Base-by-base conservation (phyloP, 2,797 vertebrate species). In the Gastrophryne carolinensis region DNA sequence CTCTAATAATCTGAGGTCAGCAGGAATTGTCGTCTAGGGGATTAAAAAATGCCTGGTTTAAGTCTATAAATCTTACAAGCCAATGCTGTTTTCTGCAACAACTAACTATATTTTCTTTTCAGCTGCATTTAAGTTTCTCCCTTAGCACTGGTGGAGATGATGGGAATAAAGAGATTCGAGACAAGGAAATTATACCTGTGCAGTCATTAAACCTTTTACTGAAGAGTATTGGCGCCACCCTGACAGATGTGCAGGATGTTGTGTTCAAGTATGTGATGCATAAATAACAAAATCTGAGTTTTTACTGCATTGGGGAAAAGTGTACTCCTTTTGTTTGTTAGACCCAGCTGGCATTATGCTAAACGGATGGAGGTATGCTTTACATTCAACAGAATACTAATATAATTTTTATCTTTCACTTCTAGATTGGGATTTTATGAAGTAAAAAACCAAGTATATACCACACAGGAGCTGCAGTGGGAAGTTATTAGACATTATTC, bases 61-160 rank as follows among this genome's bases (percentile, higher is more conserved):
- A n/a, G n/a, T n/a, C n/a, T n/a, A n/a, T n/a, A 32, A 6, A 13
- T 30, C 1, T 3, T 30, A 32, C 27, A 50, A 7, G 47, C 9
- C 19, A 50, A 19, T 19, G 19, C 19, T 29, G 19, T 10, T 1
- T 63, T 1, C 12, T 65, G 12, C 49, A 30, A 21, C 27, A 9
- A 1, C 3, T 11, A 8, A 0, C 29, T 4, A 17, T 17, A 1
- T 39, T n/a, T 62, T 34, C 4, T 73, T 78, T 81, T 37, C 80
- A 99, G 97, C 88, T 99, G 75, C 97, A 98, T 82, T 90, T 98
- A 89, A 98, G 96, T 86, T 93, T 99, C 82, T 99, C 97, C 44
- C 86, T 98, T 81, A 98, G 96, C 81, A 77, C 93, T 0, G 95
- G 94, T 39, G 92, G 94, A 76, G 95, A 98, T 76, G 97, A 98